Evolutionary conservation across 2,797 vertebrate species (phyloP), one percentile per base, ranked within the genome.

Genomic region (Falco columbarius): DNA sequence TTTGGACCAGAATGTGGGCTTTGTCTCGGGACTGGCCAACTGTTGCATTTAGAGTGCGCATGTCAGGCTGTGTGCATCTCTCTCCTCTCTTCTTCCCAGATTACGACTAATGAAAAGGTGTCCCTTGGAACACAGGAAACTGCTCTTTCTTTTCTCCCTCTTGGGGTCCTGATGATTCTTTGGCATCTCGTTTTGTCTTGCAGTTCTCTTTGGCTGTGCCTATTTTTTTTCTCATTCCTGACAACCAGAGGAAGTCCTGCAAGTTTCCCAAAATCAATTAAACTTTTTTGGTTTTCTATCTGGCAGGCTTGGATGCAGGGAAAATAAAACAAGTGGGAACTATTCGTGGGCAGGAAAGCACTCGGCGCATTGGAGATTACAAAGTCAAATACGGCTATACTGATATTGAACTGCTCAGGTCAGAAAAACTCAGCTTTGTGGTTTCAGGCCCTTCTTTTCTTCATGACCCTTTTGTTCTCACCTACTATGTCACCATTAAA

Each of bases 371-470:
- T 7, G 99, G 98, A 52, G 98, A 99, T 96, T 99, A 99, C 98
- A 99, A 98, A 98, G 99, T 99, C 89, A 99, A 99, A 94, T 99
- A 99, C 0, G 99, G 98, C 98, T 99, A 99, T 97, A 98, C 98
- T 13, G 99, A 99, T 94, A 98, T 99, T 26, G 99, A 99, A 59
- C 95, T 99, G 66, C 98, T 99, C 95, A 99, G 99, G 99, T 99
- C 93, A 98, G 98, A 65, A 75, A 92, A 86, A 36, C 26, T 90
- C 46, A 40, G 0, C 63, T 88, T 44, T 44, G 13, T 70, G 68
- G 9, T 77, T 90, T 65, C 29, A 59, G 44, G n/a, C 46, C 17
- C 27, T 63, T 30, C 26, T 81, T 74, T 70, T 63, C n/a, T 86
- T 82, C 21, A 3, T 72, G 61, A 58, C 42, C n/a, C 3, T 22